phyloP scores from a whole-genome alignment of 37 sponge, comb jelly and placozoan genomes.

The Mnemiopsis leidyi region DNA sequence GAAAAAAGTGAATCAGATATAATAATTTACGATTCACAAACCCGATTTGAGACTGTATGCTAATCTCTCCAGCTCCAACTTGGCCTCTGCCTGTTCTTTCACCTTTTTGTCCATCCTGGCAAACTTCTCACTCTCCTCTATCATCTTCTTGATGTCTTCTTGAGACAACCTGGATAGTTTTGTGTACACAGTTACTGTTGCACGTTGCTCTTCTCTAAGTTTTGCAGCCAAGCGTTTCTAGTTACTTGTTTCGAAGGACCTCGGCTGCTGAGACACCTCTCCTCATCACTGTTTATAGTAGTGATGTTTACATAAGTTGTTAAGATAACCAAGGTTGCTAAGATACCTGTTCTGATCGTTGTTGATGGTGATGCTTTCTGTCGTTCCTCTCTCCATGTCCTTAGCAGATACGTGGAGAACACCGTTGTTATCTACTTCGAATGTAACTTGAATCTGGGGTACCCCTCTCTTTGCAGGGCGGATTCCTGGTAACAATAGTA shows the following conservation, averaged over 20 bases:
- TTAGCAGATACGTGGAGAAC: constrained; percentile 90
- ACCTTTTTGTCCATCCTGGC: constrained; percentile 92
- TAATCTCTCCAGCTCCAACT: constrained; percentile 86
- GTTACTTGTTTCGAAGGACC: too few relatives aligned
- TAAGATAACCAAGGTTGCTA: too few relatives aligned
- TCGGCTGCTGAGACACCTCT: too few relatives aligned
- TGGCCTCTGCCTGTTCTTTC: constrained; percentile 81
- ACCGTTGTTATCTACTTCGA: constrained; percentile 96
- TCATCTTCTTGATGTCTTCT: constrained; percentile 93
- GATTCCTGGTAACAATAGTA: constrained; percentile 71
- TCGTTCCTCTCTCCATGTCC: constrained; percentile 85
- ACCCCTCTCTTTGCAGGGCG: constrained; percentile 93
- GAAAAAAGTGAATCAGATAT: too few relatives aligned
- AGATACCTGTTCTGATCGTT: constrained; percentile 88
- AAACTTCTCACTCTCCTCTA: constrained; percentile 91
- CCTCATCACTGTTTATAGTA: too few relatives aligned
- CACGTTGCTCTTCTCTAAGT: too few relatives aligned
- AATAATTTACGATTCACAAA: neutral
- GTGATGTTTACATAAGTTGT: too few relatives aligned
- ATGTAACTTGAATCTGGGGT: constrained; percentile 96
- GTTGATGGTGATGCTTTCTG: constrained; percentile 89
- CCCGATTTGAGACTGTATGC: constrained; percentile 82
- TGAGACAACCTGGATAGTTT: constrained; percentile 80
- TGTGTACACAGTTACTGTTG: too few relatives aligned
- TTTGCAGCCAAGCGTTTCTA: too few relatives aligned